Evolutionary conservation across 1,140 invertebrate genomes (phyloP), one percentile per base, ranked within the genome.

Genomic region (Rhopalosiphum padi): DNA sequence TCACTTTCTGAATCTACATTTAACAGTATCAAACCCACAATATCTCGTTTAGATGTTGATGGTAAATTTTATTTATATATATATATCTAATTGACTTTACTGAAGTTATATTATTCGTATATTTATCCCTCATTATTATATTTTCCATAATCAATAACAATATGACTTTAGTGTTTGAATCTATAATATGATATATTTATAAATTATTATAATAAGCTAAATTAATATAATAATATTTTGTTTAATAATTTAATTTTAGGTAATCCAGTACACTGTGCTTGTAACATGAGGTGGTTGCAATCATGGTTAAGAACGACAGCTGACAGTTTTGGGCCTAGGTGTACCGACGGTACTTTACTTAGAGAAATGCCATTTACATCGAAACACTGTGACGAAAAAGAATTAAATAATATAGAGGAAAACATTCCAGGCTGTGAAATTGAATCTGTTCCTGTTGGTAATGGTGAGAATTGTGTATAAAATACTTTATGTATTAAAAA

Each of bases 31-130:
- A 96, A 97, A 93, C 97, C 97, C 85, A 98, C 98, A 94, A 97
- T 98, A 91, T 97, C 97, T 18, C 96, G 97, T 94, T 95, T 98
- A 43, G 98, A 98, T 95, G 97, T 98, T 93, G 97, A 98, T 95
- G 98, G 97, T 98, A 96, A 96, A 95, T 95, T 90, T 35, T 2
- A 23, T 55, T 53, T 46, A 30, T 35, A 35, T 53, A 30, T 25
- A 55, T 22, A 37, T 23, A n/a, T 15, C 77, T 41, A 37, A 37
- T 85, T 85, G 8, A 85, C 43, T 85, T 77, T 77, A 77, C 15
- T n/a, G 11, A 3, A 77, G 15, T n/a, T 35, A 18, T 35, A 77
- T 77, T 68, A 2, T n/a, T n/a, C 5, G 5, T 77, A 77, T 77
- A 77, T 18, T n/a, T 18, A 22, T 68, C 15, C 3, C n/a, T n/a